A percentile compares a stretch with the other conserved stretches of the same genome.
These are phyloP conservation scores for Cosmorhoe ocellata DNA, from an alignment of 2,888 invertebrate genomes.

Conservation along the genomic window DNA sequence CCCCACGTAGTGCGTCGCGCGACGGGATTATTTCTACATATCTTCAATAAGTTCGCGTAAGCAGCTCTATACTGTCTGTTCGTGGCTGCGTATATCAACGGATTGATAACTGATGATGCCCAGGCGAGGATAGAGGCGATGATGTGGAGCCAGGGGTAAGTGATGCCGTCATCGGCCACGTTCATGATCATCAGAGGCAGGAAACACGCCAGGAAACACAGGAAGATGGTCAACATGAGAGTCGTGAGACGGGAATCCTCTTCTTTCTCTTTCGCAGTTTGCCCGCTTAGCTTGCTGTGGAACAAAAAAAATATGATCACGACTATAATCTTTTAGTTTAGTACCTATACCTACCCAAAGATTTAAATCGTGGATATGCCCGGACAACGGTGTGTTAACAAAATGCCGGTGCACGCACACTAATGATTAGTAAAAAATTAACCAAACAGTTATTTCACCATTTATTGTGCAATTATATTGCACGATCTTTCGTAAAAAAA, in stretches of 20 bases:
- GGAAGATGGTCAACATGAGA: constrained; percentile 93
- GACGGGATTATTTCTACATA: constrained; percentile 66
- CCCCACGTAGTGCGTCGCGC: constrained; percentile 70
- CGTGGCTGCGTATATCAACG: constrained; percentile 94
- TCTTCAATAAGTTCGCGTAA: constrained; percentile 79
- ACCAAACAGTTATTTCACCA: too few species aligned
- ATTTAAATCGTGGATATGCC: too few species aligned
- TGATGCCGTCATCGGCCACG: constrained; percentile 90
- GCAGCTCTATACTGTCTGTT: constrained; percentile 90
- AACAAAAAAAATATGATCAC: constrained; percentile 13
- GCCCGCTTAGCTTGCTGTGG: constrained; percentile 75
- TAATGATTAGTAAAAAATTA: too few species aligned
- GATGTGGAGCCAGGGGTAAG: constrained; percentile 88
- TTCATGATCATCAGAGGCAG: constrained; percentile 94
- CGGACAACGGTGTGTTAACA: too few species aligned
- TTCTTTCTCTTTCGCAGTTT: constrained; percentile 75
- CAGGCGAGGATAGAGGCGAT: constrained; percentile 93
- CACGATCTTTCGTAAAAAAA: too few species aligned
- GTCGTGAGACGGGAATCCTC: constrained; percentile 92
- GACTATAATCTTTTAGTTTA: too few species aligned
- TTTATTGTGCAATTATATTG: too few species aligned
- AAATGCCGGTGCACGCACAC: too few species aligned
- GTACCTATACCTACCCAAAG: too few species aligned
- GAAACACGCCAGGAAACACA: constrained; percentile 93
- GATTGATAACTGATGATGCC: constrained; percentile 95